A percentile compares a stretch with the other conserved stretches of the same genome.
phyloP scores from a whole-genome alignment of 2,113 vertebrate genomes.

The Burhinus oedicnemus region DNA sequence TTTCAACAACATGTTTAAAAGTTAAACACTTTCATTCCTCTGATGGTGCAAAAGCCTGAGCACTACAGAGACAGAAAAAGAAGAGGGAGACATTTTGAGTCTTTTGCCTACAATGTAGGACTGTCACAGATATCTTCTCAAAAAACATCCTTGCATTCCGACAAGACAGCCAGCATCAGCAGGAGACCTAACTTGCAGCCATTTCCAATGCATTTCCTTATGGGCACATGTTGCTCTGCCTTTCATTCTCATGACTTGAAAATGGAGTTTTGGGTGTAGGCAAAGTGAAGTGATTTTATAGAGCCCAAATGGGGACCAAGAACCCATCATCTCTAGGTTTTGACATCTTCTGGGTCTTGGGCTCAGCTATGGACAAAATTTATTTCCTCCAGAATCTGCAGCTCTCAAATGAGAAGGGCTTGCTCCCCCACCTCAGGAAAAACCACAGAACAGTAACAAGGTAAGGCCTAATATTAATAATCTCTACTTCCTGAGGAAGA shows the following conservation, averaged over 20 bases:
- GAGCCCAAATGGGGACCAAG: background rate
- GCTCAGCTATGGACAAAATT: background rate
- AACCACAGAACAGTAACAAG: background rate
- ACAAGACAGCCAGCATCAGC: background rate
- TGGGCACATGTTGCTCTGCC: background rate
- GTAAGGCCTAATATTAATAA: background rate
- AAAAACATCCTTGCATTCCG: background rate
- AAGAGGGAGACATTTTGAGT: background rate
- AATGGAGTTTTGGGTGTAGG: background rate
- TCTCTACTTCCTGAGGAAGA: background rate
- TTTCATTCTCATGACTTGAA: background rate
- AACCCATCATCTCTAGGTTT: background rate
- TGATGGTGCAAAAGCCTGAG: slow-evolving; percentile 1
- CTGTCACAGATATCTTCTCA: background rate
- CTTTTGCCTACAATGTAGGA: background rate
- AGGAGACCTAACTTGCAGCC: background rate
- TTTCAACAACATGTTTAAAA: slow-evolving; percentile 59
- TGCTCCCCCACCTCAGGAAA: background rate
- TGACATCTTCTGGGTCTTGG: background rate
- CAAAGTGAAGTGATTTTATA: background rate
- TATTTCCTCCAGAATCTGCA: background rate
- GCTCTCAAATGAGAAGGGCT: background rate
- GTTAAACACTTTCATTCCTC: slow-evolving; percentile 42
- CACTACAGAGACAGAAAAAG: background rate
- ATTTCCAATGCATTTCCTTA: background rate